Conservation (phyloP, 2,113 vertebrate genomes). For the Saccopteryx leptura region DNA sequence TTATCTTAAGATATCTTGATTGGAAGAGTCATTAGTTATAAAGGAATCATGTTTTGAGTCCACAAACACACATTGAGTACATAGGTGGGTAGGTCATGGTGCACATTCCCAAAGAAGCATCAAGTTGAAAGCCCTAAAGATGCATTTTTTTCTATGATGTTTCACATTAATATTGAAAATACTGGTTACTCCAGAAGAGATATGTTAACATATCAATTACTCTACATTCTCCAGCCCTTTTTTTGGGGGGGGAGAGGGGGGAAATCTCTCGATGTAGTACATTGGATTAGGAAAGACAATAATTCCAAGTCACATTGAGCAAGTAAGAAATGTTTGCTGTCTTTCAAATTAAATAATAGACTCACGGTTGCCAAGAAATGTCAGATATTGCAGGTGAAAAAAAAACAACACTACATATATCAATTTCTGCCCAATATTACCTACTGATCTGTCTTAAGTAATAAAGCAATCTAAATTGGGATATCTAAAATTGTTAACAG, state of each 20-base stretch:
- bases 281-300: background rate
- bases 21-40: conserved; percentile 17
- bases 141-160: background rate
- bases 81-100: background rate
- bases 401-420: background rate
- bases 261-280: background rate
- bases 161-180: conserved; percentile 6
- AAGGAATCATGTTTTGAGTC: conserved; percentile 25
- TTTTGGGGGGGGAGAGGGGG: background rate
- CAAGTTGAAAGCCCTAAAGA: background rate
- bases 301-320: conserved; percentile 15
- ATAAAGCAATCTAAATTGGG: background rate
- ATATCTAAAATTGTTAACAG: conserved; percentile 24
- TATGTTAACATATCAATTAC: background rate
- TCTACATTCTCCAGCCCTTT: background rate
- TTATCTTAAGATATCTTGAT: conserved; percentile 7
- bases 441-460: conserved; percentile 31
- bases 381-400: background rate
- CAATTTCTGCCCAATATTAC: background rate
- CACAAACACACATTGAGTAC: background rate
- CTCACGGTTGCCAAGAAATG: background rate
- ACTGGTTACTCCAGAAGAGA: background rate
- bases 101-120: background rate
- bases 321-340: conserved; percentile 29
- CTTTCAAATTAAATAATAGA: conserved; percentile 52